These are phyloP conservation scores for Notechis scutatus DNA, from an alignment of 2,113 vertebrate species.

Conservation along the genomic window DNA sequence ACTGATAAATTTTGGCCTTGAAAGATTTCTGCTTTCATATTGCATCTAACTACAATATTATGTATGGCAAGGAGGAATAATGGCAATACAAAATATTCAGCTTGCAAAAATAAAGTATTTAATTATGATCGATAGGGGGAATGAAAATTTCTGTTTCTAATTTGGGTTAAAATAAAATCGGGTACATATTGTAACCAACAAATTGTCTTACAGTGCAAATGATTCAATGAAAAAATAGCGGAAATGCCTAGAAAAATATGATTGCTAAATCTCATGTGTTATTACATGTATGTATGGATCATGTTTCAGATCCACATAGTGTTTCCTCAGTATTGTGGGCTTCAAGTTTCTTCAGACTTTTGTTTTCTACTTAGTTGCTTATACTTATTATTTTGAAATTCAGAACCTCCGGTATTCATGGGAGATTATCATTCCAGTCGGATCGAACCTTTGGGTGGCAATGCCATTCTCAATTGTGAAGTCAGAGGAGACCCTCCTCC, in stretches of 20 bases:
- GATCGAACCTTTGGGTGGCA: constrained; percentile 88
- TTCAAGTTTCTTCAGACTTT: background rate
- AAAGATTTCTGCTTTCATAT: background rate
- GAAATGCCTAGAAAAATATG: background rate
- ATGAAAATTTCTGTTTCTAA: constrained; percentile 13
- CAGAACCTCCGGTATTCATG: constrained; percentile 94
- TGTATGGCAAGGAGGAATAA: background rate
- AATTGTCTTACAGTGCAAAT: background rate
- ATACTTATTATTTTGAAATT: constrained; percentile 10
- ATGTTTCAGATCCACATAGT: background rate
- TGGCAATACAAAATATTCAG: background rate
- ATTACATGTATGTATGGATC: background rate
- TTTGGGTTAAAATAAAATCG: background rate
- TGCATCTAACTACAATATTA: background rate
- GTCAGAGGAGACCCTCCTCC: constrained; percentile 91
- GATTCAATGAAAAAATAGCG: background rate
- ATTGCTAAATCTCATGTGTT: background rate
- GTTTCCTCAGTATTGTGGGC: background rate
- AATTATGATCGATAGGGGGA: background rate
- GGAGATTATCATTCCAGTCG: constrained; percentile 83
- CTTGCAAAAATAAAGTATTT: background rate
- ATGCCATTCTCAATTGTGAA: constrained; percentile 88
- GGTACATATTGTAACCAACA: background rate
- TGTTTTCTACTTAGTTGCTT: background rate
- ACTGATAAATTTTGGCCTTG: background rate